Conservation (phyloP, 2,113 vertebrate genomes). For the Oryzias javanicus region DNA sequence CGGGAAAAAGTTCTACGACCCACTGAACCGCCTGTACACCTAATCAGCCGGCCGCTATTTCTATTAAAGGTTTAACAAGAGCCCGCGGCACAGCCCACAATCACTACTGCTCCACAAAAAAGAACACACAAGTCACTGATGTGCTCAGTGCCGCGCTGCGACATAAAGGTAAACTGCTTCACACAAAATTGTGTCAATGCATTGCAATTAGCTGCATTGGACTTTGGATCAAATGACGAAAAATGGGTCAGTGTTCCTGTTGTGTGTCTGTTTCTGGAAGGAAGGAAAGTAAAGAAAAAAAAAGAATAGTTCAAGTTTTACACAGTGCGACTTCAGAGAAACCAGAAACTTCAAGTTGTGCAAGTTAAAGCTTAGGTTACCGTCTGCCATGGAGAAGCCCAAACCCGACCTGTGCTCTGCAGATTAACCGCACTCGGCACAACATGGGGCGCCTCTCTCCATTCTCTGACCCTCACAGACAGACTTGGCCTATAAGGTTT, state of each 20-base stretch:
- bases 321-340: conserved; percentile 43
- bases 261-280: conserved; percentile 34
- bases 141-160: conserved; percentile 10
- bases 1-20: conserved; percentile 40
- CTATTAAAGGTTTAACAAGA: conserved; percentile 53
- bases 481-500: background rate
- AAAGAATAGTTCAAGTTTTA: conserved; percentile 27
- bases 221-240: conserved; percentile 45
- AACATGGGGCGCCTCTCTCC: conserved; percentile 33
- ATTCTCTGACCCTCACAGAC: conserved; percentile 10
- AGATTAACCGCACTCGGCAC: conserved; percentile 41
- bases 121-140: conserved; percentile 14
- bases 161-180: conserved; percentile 22
- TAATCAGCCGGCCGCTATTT: conserved; percentile 57
- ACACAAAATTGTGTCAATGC: conserved; percentile 16
- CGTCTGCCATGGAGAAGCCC: conserved; percentile 26
- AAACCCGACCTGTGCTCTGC: conserved; percentile 41
- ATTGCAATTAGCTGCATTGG: conserved; percentile 45
- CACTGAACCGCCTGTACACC: conserved; percentile 54
- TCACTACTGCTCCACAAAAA: conserved; percentile 37
- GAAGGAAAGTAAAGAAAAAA: background rate
- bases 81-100: conserved; percentile 45
- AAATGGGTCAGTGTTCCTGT: conserved; percentile 43
- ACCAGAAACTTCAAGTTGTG: conserved; percentile 44
- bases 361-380: conserved; percentile 54